phyloP scores from a whole-genome alignment of 2,797 vertebrate species.

The Morus bassanus region DNA sequence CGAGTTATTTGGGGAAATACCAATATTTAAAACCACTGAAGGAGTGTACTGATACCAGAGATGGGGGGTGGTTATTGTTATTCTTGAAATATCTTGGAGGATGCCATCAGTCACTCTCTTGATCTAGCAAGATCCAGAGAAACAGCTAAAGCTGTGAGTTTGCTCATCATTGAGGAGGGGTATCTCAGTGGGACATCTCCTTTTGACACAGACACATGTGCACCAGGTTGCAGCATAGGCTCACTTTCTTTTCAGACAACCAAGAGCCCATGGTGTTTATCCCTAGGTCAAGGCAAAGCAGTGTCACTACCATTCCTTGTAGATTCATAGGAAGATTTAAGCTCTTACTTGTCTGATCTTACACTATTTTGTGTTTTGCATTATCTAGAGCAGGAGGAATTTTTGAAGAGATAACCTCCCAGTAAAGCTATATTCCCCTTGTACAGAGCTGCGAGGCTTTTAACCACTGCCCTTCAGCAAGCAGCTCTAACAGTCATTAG shows the following conservation, averaged over 20 bases:
- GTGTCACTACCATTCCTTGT: not conserved
- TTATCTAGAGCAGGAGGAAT: not conserved
- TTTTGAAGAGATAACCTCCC: not conserved
- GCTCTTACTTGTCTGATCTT: not conserved
- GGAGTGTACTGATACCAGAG: not conserved
- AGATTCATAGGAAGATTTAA: not conserved
- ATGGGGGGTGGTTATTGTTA: not conserved
- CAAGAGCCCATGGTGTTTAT: not conserved
- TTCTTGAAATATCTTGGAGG: not conserved
- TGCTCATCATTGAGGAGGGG: not conserved
- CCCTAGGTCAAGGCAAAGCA: not conserved
- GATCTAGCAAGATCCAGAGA: not conserved
- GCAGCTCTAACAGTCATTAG: not conserved
- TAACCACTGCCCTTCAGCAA: not conserved
- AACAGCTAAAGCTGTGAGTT: not conserved
- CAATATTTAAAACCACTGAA: not conserved
- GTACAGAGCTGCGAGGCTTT: not conserved
- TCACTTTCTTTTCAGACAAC: not conserved
- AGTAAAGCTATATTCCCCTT: not conserved
- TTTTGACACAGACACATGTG: too few relatives aligned
- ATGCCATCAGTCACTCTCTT: not conserved
- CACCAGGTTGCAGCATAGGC: not conserved
- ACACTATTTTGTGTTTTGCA: not conserved
- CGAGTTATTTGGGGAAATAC: not conserved
- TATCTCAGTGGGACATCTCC: not conserved